Evolutionary conservation across 2,888 invertebrate species (phyloP).

Genomic region (Epinotia brunnichana): DNA sequence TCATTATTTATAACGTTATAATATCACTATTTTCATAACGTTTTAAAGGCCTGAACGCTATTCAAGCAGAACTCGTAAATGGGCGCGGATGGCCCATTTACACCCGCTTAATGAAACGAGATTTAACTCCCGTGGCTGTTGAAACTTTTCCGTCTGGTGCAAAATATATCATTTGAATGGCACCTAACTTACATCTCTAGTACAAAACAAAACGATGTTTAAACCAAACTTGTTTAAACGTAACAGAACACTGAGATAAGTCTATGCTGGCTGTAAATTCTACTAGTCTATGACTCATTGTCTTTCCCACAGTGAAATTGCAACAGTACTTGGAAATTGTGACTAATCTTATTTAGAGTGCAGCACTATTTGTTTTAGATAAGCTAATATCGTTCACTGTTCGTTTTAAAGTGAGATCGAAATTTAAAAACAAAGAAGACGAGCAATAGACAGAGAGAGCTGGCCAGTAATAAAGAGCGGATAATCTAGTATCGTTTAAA

Average conservation of each 20-base stretch:
- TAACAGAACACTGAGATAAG: slow-evolving; percentile 29
- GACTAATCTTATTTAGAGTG: slow-evolving; percentile 62
- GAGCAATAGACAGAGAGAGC: slow-evolving; percentile 54
- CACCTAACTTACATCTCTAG: slow-evolving; percentile 17
- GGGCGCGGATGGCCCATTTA: slow-evolving; percentile 9
- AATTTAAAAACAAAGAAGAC: slow-evolving; percentile 43
- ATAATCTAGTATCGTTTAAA: slow-evolving; percentile 72
- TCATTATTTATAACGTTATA: too few relatives aligned
- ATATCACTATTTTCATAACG: too few relatives aligned
- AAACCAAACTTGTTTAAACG: slow-evolving; percentile 48
- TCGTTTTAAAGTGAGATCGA: not conserved
- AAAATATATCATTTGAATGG: slow-evolving; percentile 30
- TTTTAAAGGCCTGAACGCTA: slow-evolving; percentile 18
- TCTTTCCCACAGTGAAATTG: slow-evolving; percentile 58
- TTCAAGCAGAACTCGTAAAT: slow-evolving; percentile 22
- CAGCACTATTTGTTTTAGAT: slow-evolving; percentile 21
- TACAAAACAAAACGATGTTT: slow-evolving; percentile 38
- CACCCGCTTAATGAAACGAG: slow-evolving; percentile 32
- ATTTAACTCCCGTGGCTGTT: slow-evolving; percentile 33
- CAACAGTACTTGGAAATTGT: slow-evolving; percentile 61
- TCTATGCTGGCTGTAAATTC: slow-evolving; percentile 45
- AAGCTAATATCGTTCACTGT: slow-evolving; percentile 12
- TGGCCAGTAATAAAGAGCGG: slow-evolving; percentile 67
- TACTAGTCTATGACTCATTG: slow-evolving; percentile 69
- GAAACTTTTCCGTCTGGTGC: slow-evolving; percentile 14